Evolutionary conservation across 2,113 vertebrate species (phyloP).

Genomic region (Nicator chloris): DNA sequence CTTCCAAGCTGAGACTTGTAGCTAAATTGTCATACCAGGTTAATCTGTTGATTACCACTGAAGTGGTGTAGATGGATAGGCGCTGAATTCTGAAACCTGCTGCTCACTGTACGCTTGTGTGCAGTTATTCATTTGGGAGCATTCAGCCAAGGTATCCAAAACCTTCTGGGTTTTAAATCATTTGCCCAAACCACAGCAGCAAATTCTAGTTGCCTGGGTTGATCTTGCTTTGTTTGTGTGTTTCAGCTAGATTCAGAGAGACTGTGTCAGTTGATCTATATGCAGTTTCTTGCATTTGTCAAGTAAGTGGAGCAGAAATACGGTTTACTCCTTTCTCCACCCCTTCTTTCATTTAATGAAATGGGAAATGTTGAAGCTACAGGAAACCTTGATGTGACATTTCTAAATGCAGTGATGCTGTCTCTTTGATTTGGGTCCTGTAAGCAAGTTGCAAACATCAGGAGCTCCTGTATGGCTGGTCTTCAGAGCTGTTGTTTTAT

Average conservation of each 20-base stretch:
- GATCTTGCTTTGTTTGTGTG: not conserved
- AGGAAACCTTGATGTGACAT: conserved; percentile 36
- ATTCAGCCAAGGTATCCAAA: not conserved
- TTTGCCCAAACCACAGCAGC: not conserved
- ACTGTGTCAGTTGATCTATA: conserved; percentile 7
- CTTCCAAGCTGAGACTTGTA: conserved; percentile 27
- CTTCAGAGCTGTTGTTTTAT: not conserved
- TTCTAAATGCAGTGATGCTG: not conserved
- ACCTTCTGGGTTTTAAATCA: not conserved
- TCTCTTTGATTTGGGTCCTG: not conserved
- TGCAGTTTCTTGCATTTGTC: not conserved
- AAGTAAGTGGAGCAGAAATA: conserved; percentile 23
- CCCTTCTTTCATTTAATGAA: not conserved
- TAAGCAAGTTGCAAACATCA: not conserved
- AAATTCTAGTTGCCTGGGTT: not conserved
- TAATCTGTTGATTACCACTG: conserved; percentile 4
- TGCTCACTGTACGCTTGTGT: not conserved
- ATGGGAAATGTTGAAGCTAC: conserved; percentile 30
- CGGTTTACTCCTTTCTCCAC: not conserved
- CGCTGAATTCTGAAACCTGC: not conserved
- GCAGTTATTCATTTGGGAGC: not conserved
- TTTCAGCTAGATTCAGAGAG: not conserved
- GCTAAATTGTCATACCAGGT: not conserved
- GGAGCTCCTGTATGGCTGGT: not conserved
- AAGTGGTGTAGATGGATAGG: not conserved